Evolutionary conservation across 2,888 invertebrate species (phyloP).

Genomic region (Tenthredo scrophulariae): DNA sequence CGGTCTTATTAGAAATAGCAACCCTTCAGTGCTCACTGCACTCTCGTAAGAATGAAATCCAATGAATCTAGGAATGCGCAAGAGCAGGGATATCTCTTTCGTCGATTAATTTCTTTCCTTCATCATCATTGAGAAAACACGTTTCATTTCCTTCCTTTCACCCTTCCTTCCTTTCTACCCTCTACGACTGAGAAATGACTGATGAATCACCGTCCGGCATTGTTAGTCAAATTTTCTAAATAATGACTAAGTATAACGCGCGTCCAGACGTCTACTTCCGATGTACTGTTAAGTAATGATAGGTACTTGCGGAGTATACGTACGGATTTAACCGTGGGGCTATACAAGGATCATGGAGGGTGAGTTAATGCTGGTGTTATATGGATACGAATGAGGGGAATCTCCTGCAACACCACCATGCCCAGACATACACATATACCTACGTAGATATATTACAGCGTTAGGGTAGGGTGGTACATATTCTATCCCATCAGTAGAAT

Average conservation of each 20-base stretch:
- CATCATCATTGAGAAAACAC: background rate
- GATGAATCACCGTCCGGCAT: background rate
- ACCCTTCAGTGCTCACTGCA: background rate
- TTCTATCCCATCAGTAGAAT: slow-evolving; percentile 9
- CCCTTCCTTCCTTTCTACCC: background rate
- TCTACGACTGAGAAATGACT: background rate
- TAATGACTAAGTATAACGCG: background rate
- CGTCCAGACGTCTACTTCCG: background rate
- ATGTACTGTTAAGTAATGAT: background rate
- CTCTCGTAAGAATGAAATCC: background rate
- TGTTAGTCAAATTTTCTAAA: background rate
- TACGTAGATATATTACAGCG: background rate
- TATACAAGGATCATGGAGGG: background rate
- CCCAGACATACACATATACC: background rate
- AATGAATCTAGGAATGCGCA: background rate
- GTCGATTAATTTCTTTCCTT: background rate
- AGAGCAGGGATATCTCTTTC: background rate
- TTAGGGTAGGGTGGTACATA: background rate
- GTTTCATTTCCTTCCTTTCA: background rate
- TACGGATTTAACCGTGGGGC: background rate
- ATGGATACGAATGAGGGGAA: background rate
- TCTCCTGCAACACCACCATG: background rate
- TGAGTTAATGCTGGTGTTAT: slow-evolving; percentile 5
- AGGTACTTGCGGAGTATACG: background rate
- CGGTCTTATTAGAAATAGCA: background rate